phyloP scores from a whole-genome alignment of 2,113 vertebrate species.

The Tupaia tana region DNA sequence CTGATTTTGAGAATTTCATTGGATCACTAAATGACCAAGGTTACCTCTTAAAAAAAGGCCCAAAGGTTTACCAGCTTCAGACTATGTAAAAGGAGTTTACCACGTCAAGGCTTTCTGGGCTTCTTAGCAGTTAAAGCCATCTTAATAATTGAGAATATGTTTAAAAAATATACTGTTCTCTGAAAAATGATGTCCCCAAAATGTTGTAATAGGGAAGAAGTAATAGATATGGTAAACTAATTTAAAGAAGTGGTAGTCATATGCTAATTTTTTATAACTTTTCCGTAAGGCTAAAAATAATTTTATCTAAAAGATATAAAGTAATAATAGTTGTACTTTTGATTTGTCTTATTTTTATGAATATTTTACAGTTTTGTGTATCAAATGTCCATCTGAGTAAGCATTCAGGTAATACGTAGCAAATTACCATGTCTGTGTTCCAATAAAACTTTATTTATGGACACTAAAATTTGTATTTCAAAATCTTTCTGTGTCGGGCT shows the following conservation, averaged over 20 bases:
- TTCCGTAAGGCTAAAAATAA: constrained; percentile 38
- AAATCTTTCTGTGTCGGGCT: neutral
- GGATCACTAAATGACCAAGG: constrained; percentile 97
- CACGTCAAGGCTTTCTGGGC: neutral
- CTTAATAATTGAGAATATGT: neutral
- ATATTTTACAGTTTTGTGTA: constrained; percentile 36
- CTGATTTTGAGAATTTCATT: constrained; percentile 96
- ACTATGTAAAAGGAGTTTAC: constrained; percentile 87
- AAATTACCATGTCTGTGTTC: neutral
- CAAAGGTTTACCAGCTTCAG: constrained; percentile 95
- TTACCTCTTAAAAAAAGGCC: constrained; percentile 96
- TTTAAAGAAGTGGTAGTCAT: constrained; percentile 59
- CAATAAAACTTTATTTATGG: neutral
- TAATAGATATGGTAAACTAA: neutral
- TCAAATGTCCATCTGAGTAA: constrained; percentile 17
- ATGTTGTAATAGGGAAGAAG: constrained; percentile 6
- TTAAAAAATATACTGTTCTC: neutral
- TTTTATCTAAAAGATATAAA: constrained; percentile 7
- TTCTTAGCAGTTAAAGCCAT: constrained; percentile 22
- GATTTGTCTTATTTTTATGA: neutral
- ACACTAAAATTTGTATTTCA: constrained; percentile 21
- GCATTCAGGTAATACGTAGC: neutral
- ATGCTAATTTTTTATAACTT: constrained; percentile 36
- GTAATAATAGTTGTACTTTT: constrained; percentile 43
- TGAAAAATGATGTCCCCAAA: constrained; percentile 31